Base-by-base conservation (phyloP, 2,113 vertebrate species). In the Ailuropoda melanoleuca region DNA sequence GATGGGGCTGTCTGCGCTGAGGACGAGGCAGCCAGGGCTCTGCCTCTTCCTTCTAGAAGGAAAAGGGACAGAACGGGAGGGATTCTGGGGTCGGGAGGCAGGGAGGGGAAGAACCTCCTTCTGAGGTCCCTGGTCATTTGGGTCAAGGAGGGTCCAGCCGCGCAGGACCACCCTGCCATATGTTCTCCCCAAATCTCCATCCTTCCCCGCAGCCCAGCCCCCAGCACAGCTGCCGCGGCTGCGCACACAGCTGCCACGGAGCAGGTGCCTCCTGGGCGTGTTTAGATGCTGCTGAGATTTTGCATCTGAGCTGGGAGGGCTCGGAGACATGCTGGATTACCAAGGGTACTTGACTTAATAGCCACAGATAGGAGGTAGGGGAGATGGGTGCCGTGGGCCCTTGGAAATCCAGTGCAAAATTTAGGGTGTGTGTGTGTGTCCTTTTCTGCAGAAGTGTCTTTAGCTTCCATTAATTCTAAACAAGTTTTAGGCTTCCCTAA, bases 1-100 rank as follows among this genome's bases (percentile, higher is more conserved):
- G 97, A 93, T 80, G 95, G 80, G 66, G 89, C 55, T 98, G 97
- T 84, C 89, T 90, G 90, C 86, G 56, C 26, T 55, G 86, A 39
- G 89, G 53, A 97, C 92, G 93, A 48, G 19, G 62, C 3, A 13
- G 64, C 78, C 37, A 43, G 83, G 92, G 50, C n/a, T 53, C 78
- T 72, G 83, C 53, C 48, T 58, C 29, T 46, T 89, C 43, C 74
- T 86, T 56, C 39, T 77, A 26, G 77, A 85, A 88, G 80, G 89
- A 68, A 89, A 84, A 83, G 18, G 39, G 24, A 39, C 7, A 18
- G 84, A 74, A 84, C 29, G 48, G 53, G 34, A 74, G n/a, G 39
- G 29, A 68, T 93, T 60, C 55, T 34, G 83, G 84, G 53, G 14
- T 39, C 15, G 0, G n/a, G 17, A 78, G 62, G 31, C 14, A 11